phyloP scores from a whole-genome alignment of 2,888 invertebrate species.

The Drosophila borborema region DNA sequence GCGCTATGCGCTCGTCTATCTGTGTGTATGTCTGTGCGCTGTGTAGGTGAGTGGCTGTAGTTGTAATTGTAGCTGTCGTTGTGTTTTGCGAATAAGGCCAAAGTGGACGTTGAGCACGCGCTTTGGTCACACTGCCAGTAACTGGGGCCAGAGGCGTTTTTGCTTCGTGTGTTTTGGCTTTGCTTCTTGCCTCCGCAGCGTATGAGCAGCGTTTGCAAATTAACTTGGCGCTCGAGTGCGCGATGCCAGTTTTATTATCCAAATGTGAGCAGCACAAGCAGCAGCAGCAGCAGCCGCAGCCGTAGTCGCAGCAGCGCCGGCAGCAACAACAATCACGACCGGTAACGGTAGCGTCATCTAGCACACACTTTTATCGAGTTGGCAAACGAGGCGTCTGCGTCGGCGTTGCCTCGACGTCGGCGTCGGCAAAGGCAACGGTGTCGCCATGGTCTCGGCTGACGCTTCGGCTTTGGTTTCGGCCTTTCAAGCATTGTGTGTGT shows the following conservation, averaged over 20 bases:
- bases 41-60: slow-evolving; percentile 23
- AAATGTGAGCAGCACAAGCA: slow-evolving; percentile 71
- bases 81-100: slow-evolving; percentile 20
- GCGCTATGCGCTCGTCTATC: background rate
- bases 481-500: slow-evolving; percentile 24
- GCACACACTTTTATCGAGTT: slow-evolving; percentile 74
- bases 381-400: slow-evolving; percentile 59
- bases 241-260: slow-evolving; percentile 81
- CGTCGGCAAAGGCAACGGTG: slow-evolving; percentile 32
- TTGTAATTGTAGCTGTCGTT: background rate
- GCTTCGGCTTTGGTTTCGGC: slow-evolving; percentile 25
- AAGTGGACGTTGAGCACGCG: slow-evolving; percentile 60
- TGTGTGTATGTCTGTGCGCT: slow-evolving; percentile 21
- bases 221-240: slow-evolving; percentile 81
- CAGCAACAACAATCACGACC: slow-evolving; percentile 56
- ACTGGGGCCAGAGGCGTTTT: slow-evolving; percentile 29
- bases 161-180: slow-evolving; percentile 33
- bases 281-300: slow-evolving; percentile 38
- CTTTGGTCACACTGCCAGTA: slow-evolving; percentile 46
- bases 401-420: slow-evolving; percentile 50
- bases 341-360: slow-evolving; percentile 74
- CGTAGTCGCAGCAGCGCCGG: slow-evolving; percentile 31
- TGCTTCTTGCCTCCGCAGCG: slow-evolving; percentile 71
- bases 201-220: slow-evolving; percentile 78
- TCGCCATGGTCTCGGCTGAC: slow-evolving; percentile 40